A percentile compares a stretch with the other conserved stretches of the same genome.
Evolutionary conservation across 2,888 invertebrate species (phyloP).

Genomic region (Mycalesis mineus): DNA sequence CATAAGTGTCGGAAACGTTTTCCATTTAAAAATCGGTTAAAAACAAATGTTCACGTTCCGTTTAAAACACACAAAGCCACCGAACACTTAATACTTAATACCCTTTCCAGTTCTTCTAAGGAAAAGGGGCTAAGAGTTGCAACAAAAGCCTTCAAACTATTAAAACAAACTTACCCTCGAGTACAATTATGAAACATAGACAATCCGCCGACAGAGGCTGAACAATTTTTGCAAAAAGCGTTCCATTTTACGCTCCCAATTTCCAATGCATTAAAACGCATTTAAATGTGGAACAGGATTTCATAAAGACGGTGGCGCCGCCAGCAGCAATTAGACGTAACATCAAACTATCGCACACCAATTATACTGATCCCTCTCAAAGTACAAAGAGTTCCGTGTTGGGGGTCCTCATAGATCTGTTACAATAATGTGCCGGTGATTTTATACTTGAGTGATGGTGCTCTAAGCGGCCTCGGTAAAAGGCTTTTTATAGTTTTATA

Average conservation of each 20-base stretch:
- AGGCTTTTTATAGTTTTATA: conserved; percentile 47
- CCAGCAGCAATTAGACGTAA: conserved; percentile 37
- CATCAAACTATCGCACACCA: conserved; percentile 38
- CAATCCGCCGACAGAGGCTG: conserved; percentile 28
- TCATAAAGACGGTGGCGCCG: conserved; percentile 38
- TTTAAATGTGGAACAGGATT: conserved; percentile 42
- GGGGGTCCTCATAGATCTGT: conserved; percentile 30
- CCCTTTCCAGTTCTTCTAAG: conserved; percentile 24
- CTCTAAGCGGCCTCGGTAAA: conserved; percentile 40
- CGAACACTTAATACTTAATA: conserved; percentile 28
- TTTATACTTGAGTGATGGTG: conserved; percentile 44
- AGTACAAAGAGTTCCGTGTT: conserved; percentile 32
- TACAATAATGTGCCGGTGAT: conserved; percentile 40
- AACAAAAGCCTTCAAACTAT: conserved; percentile 30
- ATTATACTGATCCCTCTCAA: conserved; percentile 30
- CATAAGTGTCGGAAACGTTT: conserved; percentile 24
- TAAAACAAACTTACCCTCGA: conserved; percentile 31
- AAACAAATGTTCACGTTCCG: conserved; percentile 28
- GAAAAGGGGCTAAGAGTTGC: conserved; percentile 27
- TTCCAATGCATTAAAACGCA: conserved; percentile 38
- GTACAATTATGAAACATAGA: conserved; percentile 32
- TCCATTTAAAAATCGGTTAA: conserved; percentile 27
- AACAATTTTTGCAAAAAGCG: conserved; percentile 29
- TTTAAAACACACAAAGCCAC: conserved; percentile 26
- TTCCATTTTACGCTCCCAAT: conserved; percentile 32